Conservation (phyloP, 2,113 vertebrate genomes). For the Dasyprocta punctata region DNA sequence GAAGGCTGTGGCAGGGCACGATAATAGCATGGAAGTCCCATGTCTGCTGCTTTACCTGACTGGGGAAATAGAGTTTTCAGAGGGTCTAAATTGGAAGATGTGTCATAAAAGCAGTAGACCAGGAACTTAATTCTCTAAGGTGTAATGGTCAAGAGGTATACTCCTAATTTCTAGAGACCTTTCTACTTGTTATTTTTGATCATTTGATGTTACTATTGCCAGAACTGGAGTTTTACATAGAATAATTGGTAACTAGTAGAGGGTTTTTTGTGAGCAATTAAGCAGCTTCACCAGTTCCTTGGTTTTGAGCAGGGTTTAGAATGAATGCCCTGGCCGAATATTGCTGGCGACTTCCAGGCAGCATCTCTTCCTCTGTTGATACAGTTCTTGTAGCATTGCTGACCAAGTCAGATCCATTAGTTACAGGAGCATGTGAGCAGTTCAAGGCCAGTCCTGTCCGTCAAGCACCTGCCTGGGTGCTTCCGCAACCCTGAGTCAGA, state of each 20-base stretch:
- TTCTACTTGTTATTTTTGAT: slow-evolving; percentile 21
- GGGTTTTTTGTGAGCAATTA: neutral
- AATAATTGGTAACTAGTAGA: neutral
- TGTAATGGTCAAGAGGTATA: neutral
- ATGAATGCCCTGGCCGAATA: neutral
- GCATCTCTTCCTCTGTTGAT: neutral
- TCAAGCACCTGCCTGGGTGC: neutral
- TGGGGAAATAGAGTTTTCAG: neutral
- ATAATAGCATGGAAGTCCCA: neutral
- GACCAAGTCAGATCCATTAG: neutral
- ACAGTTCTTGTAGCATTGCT: neutral
- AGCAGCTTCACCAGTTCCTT: neutral
- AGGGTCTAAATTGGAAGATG: neutral
- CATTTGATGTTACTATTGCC: neutral
- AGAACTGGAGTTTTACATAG: neutral
- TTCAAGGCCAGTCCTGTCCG: neutral
- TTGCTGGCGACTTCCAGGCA: neutral
- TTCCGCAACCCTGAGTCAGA: neutral
- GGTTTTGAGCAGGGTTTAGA: neutral
- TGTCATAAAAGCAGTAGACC: neutral
- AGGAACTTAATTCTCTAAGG: neutral
- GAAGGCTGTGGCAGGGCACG: neutral
- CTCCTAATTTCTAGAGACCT: neutral
- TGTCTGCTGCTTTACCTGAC: neutral
- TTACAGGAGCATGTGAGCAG: neutral